A percentile compares a stretch with the other conserved stretches of the same genome.
Evolutionary conservation across 92 coral and sea anemone genomes (phyloP).

Genomic region (Micromussa lordhowensis): DNA sequence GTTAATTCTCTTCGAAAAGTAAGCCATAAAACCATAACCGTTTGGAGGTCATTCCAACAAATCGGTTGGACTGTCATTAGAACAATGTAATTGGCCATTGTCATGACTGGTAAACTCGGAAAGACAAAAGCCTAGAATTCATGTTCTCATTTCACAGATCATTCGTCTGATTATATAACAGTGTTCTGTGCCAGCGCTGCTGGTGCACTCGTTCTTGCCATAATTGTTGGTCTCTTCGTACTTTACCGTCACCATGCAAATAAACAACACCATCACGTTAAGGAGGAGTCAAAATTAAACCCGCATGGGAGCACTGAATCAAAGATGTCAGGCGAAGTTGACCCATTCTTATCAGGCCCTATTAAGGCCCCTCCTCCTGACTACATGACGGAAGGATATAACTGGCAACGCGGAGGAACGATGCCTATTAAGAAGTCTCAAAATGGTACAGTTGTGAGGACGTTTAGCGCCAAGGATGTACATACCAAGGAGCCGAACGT

Average conservation of each 20-base stretch:
- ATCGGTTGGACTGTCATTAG: too few relatives aligned
- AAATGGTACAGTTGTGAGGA: constrained; percentile 19
- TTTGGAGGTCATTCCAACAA: too few relatives aligned
- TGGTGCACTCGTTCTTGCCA: constrained; percentile 19
- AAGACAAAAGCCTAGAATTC: background rate
- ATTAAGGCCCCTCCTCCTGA: constrained; percentile 38
- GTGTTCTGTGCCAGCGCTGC: constrained; percentile 40
- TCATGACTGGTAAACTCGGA: too few relatives aligned
- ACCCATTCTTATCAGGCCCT: constrained; percentile 29
- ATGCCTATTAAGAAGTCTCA: background rate
- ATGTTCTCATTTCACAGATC: constrained; percentile 1
- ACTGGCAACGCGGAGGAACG: constrained; percentile 11
- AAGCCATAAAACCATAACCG: too few relatives aligned
- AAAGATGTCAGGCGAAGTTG: background rate
- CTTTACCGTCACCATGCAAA: constrained; percentile 24
- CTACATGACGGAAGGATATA: constrained; percentile 20
- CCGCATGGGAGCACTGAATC: constrained; percentile 8
- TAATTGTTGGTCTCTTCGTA: constrained; percentile 23
- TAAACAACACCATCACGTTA: constrained; percentile 24
- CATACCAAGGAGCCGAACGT: constrained; percentile 17
- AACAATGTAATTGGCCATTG: too few relatives aligned
- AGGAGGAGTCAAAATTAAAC: constrained; percentile 18
- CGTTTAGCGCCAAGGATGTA: background rate
- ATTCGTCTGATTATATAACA: constrained; percentile 27
- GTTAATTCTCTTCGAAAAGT: too few relatives aligned